A percentile compares a stretch with the other conserved stretches of the same genome.
Conservation (phyloP, 2,888 invertebrate genomes). For the Thymelicus acteon region DNA sequence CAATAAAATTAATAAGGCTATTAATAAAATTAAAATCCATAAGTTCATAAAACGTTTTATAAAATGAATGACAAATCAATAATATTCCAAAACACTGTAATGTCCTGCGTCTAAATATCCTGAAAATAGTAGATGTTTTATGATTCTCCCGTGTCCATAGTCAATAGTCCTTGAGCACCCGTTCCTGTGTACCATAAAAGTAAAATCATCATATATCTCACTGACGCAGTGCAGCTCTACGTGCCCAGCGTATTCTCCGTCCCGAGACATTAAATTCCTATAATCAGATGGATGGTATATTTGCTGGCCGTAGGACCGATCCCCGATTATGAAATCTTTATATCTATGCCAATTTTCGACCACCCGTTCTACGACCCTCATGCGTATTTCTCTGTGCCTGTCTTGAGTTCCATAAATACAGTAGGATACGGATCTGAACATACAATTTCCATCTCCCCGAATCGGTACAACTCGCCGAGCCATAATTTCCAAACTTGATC, state of each 20-base stretch:
- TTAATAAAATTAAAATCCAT: slow-evolving; percentile 24
- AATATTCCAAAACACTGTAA: slow-evolving; percentile 73
- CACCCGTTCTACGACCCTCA: slow-evolving; percentile 65
- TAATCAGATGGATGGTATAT: slow-evolving; percentile 60
- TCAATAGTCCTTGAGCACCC: slow-evolving; percentile 64
- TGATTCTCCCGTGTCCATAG: slow-evolving; percentile 64
- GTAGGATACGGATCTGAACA: slow-evolving; percentile 72
- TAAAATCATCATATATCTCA: slow-evolving; percentile 65
- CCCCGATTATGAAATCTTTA: slow-evolving; percentile 75
- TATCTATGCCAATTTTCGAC: slow-evolving; percentile 68
- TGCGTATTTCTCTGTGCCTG: slow-evolving; percentile 66
- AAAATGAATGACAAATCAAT: slow-evolving; percentile 44
- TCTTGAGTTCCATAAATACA: slow-evolving; percentile 71
- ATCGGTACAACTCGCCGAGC: slow-evolving; percentile 64
- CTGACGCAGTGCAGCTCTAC: slow-evolving; percentile 71
- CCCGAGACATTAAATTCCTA: slow-evolving; percentile 63
- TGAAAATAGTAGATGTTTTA: slow-evolving; percentile 71
- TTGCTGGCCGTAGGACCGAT: slow-evolving; percentile 63
- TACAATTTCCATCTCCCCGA: slow-evolving; percentile 73
- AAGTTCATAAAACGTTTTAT: slow-evolving; percentile 7
- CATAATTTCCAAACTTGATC: slow-evolving; percentile 49
- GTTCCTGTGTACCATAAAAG: slow-evolving; percentile 69
- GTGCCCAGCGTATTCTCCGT: slow-evolving; percentile 76
- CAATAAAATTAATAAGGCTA: too few species aligned
- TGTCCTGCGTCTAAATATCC: slow-evolving; percentile 74